A percentile compares a stretch with the other conserved stretches of the same genome.
Conservation (phyloP, 1,140 invertebrate genomes). For the Phenacoccus solenopsis region DNA sequence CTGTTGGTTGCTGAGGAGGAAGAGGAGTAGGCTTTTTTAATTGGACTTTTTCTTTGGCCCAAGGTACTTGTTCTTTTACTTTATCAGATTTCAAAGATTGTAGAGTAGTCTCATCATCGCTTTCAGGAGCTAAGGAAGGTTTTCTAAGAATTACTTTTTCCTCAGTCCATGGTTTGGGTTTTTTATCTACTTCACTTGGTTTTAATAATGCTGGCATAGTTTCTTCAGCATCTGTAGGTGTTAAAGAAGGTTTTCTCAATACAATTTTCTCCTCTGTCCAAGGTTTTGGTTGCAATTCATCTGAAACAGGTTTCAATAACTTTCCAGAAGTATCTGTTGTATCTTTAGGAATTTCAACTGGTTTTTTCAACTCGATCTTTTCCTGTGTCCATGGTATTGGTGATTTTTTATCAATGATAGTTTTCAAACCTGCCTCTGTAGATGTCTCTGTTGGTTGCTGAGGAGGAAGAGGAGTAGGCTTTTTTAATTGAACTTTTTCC, state of each 20-base stretch:
- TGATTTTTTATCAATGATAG: conserved; percentile 19
- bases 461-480: background rate
- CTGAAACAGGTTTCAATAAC: background rate
- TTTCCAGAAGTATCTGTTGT: background rate
- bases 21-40: conserved; percentile 24
- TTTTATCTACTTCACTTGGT: conserved; percentile 19
- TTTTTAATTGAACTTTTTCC: conserved; percentile 35
- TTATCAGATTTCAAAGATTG: background rate
- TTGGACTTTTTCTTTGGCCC: conserved; percentile 37
- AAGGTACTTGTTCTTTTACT: conserved; percentile 28
- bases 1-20: background rate
- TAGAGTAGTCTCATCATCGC: conserved; percentile 21
- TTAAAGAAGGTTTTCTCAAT: conserved; percentile 26
- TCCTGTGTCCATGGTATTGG: background rate
- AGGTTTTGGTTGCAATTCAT: conserved; percentile 26
- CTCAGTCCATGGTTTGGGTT: conserved; percentile 23
- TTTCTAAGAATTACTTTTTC: conserved; percentile 33
- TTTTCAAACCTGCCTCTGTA: background rate
- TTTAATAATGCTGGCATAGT: background rate
- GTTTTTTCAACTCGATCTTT: background rate
- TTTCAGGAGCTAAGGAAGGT: conserved; percentile 29
- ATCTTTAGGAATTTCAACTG: background rate
- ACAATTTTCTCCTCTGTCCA: conserved; percentile 39
- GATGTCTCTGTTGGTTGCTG: conserved; percentile 20
- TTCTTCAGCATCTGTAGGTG: background rate